phyloP scores from a whole-genome alignment of 2,797 vertebrate genomes.

The Enteromius mattozi region DNA sequence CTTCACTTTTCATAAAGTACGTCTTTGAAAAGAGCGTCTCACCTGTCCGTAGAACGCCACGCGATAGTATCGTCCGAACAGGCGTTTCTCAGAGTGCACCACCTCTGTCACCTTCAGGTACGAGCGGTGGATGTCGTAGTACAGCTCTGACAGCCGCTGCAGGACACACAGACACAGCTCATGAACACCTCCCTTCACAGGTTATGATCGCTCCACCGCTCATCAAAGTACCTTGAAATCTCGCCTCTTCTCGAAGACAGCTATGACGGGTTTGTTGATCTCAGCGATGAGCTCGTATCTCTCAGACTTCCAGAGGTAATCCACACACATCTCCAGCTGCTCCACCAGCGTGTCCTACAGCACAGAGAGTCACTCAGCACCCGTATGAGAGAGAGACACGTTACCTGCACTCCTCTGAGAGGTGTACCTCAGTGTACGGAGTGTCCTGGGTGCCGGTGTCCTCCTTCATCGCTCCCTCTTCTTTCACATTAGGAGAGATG shows the following conservation, averaged over 20 bases:
- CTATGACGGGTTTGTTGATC: slow-evolving; percentile 97
- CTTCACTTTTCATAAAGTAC: neutral
- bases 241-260: slow-evolving; percentile 95
- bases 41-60: slow-evolving; percentile 99
- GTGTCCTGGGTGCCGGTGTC: slow-evolving; percentile 97
- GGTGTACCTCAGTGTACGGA: slow-evolving; percentile 91
- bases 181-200: neutral
- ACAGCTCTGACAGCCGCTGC: slow-evolving; percentile 92
- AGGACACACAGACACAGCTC: slow-evolving; percentile 2
- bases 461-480: slow-evolving; percentile 98
- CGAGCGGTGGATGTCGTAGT: slow-evolving; percentile 96
- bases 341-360: slow-evolving; percentile 91
- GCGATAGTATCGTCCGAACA: slow-evolving; percentile 95
- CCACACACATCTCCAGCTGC: slow-evolving; percentile 93
- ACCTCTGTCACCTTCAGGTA: slow-evolving; percentile 98
- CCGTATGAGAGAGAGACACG: neutral
- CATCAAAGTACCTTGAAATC: slow-evolving; percentile 88
- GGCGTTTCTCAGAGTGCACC: slow-evolving; percentile 93
- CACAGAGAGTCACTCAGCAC: neutral
- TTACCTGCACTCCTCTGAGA: neutral
- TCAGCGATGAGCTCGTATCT: slow-evolving; percentile 95
- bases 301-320: slow-evolving; percentile 98
- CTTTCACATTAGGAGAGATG: slow-evolving; percentile 96
- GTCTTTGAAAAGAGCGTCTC: slow-evolving; percentile 58
- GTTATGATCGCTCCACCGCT: neutral